Conservation (phyloP, 2,888 invertebrate species). For the Caenorhabditis parvicauda region DNA sequence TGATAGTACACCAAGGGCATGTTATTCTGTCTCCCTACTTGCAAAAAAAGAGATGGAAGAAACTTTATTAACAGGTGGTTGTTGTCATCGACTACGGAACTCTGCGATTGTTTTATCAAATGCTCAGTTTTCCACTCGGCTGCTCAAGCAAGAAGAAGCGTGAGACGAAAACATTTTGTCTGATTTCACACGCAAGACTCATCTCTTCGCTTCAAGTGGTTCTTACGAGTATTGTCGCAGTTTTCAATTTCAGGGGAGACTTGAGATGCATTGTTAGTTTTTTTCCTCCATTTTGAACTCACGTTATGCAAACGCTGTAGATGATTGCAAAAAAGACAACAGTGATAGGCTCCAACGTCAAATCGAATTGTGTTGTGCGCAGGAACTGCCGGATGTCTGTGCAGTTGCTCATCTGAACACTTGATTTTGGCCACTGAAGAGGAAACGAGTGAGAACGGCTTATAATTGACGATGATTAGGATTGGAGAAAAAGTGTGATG, state of each 20-base stretch:
- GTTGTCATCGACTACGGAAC: conserved; percentile 8
- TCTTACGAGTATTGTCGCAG: conserved; percentile 5
- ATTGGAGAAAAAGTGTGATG: too few species aligned
- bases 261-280: conserved; percentile 5
- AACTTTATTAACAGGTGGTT: not conserved
- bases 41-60: conserved; percentile 8
- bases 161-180: too few species aligned
- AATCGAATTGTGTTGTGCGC: conserved; percentile 48
- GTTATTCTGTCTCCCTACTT: too few species aligned
- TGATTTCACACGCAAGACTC: too few species aligned
- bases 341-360: conserved; percentile 50
- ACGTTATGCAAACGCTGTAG: conserved; percentile 55
- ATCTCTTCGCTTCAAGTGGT: not conserved
- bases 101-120: too few species aligned
- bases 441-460: too few species aligned
- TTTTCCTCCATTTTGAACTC: conserved; percentile 22
- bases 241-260: conserved; percentile 6
- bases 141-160: conserved; percentile 14
- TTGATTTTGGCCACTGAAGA: too few species aligned
- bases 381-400: conserved; percentile 45
- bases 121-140: too few species aligned
- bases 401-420: conserved; percentile 18
- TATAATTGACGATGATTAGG: too few species aligned
- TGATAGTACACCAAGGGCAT: too few species aligned
- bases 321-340: conserved; percentile 49